Evolutionary conservation across 2,113 vertebrate species (phyloP), one percentile per base, ranked within the genome.

Genomic region (Andinoacara biseriatus): DNA sequence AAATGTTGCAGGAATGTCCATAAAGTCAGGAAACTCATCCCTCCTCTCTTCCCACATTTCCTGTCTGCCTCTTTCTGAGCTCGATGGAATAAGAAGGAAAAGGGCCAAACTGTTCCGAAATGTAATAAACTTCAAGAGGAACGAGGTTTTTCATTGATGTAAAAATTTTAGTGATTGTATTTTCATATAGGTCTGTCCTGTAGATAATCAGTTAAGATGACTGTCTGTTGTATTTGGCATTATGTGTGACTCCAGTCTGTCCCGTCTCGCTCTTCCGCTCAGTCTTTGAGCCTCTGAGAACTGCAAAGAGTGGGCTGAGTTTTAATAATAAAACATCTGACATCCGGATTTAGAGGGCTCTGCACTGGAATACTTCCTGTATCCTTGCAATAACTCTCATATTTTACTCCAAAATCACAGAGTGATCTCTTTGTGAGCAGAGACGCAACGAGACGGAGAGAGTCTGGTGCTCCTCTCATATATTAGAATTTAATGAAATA

Each of bases 401-500:
- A 85, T 93, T 92, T 92, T 84, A 40, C 87, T 91, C 76, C 63
- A 78, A 84, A 92, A 89, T 86, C 82, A 78, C 75, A 57, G 63
- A 69, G 79, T 15, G 85, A 88, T 86, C 86, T 79, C 26, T 87
- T 62, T 83, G 81, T 67, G 89, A 88, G 84, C 81, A 24, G 43
- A 74, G 81, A 87, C 83, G 81, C 86, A 88, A 74, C 87, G 82
- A 81, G 94, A 72, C 10, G 86, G 22, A 61, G 76, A 78, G 94
- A 89, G 81, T 86, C 86, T 88, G 81, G 92, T 94, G 94, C 86
- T 96, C 96, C 95, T 74, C 95, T 93, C 91, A 95, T 96, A 97
- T 98, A 97, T 98, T 97, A 97, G 90, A 91, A 95, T 97, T 98
- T 98, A 98, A 98, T 98, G 96, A 97, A 97, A 97, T 96, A 94